phyloP scores from a whole-genome alignment of 2,797 vertebrate genomes.

The Champsocephalus esox region DNA sequence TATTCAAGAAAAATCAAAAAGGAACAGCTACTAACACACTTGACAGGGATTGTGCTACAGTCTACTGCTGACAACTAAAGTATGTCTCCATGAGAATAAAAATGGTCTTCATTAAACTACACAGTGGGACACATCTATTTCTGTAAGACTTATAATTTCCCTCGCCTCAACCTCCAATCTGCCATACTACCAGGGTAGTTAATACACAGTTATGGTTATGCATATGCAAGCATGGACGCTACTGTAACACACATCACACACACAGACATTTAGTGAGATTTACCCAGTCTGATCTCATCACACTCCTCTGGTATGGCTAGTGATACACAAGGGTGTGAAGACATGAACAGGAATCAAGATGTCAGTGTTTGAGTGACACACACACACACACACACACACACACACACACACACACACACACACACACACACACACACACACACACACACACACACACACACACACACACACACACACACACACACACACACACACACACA shows the following conservation, averaged over 20 bases:
- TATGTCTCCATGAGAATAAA: constrained; percentile 14
- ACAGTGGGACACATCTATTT: constrained; percentile 11
- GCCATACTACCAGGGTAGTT: constrained; percentile 22
- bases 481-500: neutral
- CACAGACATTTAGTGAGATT: constrained; percentile 39
- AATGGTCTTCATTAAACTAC: constrained; percentile 23
- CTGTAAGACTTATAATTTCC: neutral
- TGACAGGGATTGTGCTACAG: neutral
- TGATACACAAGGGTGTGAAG: constrained; percentile 51
- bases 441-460: neutral
- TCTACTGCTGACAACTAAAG: constrained; percentile 25
- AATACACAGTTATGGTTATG: constrained; percentile 21
- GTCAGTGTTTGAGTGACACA: constrained; percentile 33
- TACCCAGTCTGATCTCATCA: constrained; percentile 71
- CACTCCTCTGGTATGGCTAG: constrained; percentile 58
- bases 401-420: constrained; percentile 6
- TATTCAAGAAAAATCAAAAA: neutral
- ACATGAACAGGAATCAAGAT: constrained; percentile 49
- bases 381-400: constrained; percentile 9
- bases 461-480: constrained; percentile 1
- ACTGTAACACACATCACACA: neutral
- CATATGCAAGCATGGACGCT: constrained; percentile 12
- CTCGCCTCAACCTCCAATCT: constrained; percentile 11
- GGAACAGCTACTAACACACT: constrained; percentile 7
- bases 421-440: neutral